Percentiles rank a stretch among this genome's conserved stretches.
Evolutionary conservation across 2,113 vertebrate species (phyloP).

Genomic region (Ardeotis arabs): DNA sequence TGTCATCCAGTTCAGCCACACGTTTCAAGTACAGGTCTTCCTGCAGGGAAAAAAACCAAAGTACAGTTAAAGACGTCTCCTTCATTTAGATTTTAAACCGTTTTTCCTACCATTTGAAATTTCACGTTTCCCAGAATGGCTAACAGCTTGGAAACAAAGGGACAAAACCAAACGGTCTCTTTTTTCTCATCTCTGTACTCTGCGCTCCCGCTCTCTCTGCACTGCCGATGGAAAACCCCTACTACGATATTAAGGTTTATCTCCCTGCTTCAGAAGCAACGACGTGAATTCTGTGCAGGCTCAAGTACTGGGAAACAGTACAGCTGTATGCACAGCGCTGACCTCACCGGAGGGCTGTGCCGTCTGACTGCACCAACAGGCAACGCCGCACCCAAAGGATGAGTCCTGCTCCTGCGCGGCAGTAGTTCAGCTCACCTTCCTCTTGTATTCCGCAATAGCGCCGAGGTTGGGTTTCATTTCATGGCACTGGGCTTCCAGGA

Average conservation of each 20-base stretch:
- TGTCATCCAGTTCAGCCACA: slow-evolving; percentile 89
- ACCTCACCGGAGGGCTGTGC: neutral
- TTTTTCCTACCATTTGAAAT: neutral
- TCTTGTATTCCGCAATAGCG: slow-evolving; percentile 89
- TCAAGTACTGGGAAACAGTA: neutral
- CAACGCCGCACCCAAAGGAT: too few species aligned
- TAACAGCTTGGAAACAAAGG: neutral
- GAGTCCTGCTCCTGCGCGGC: too few species aligned
- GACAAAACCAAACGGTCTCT: neutral
- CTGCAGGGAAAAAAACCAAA: slow-evolving; percentile 59
- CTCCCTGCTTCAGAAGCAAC: too few species aligned
- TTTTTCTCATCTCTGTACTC: neutral
- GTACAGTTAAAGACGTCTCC: neutral
- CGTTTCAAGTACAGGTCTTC: slow-evolving; percentile 93
- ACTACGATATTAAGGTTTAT: neutral
- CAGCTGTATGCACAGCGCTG: rapidly evolving
- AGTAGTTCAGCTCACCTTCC: slow-evolving; percentile 79
- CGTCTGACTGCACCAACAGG: rapidly evolving
- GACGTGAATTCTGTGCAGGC: neutral
- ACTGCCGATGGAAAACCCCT: neutral
- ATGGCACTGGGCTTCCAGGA: slow-evolving; percentile 86
- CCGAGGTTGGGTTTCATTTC: slow-evolving; percentile 92
- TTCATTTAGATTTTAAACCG: neutral
- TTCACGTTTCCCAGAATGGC: neutral
- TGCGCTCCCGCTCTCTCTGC: neutral